Evolutionary conservation across 2,888 invertebrate species (phyloP).

Genomic region (Himalopsyche japonica): DNA sequence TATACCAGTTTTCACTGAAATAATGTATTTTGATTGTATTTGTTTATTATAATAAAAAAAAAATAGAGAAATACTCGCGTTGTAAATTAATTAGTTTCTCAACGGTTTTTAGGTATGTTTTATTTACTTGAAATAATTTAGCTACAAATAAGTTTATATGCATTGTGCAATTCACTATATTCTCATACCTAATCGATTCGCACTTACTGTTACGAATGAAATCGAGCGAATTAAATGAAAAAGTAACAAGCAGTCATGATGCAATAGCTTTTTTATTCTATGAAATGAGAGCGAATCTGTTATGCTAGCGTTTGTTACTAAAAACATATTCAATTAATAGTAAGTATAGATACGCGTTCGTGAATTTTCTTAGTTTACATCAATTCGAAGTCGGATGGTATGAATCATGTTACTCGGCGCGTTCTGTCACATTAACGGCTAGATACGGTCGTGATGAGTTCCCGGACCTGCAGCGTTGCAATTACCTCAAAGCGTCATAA

Average conservation of each 20-base stretch:
- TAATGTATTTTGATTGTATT: neutral
- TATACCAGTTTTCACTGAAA: neutral
- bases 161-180: neutral
- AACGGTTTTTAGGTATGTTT: neutral
- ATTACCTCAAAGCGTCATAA: constrained; percentile 5
- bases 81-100: neutral
- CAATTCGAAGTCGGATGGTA: neutral
- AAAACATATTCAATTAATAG: neutral
- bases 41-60: too few species aligned
- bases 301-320: neutral
- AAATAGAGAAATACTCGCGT: neutral
- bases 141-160: neutral
- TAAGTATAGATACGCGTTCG: neutral
- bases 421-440: constrained; percentile 15
- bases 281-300: neutral
- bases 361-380: neutral
- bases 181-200: neutral
- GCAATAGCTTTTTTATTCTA: neutral
- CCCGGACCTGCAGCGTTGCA: constrained; percentile 17
- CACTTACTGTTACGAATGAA: neutral
- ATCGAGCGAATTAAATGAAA: neutral
- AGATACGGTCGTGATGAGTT: constrained; percentile 14
- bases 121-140: neutral
- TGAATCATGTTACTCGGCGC: constrained; percentile 6
- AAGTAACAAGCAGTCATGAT: neutral